phyloP scores from a whole-genome alignment of 2,888 invertebrate genomes.

The Conistra vaccinii region DNA sequence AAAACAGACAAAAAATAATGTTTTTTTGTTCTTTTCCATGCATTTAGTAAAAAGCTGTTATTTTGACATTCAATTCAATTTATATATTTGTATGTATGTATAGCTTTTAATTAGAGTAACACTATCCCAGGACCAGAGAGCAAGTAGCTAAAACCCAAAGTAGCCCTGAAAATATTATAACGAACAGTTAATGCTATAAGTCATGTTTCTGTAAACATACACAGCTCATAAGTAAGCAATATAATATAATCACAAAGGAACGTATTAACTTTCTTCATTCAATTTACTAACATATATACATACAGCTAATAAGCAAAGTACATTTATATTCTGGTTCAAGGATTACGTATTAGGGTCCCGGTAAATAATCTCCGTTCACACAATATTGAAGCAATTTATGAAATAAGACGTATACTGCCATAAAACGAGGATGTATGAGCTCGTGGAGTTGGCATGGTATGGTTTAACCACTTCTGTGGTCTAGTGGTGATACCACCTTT shows the following conservation, averaged over 20 bases:
- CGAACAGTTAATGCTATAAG: neutral
- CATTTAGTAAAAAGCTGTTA: too few species aligned
- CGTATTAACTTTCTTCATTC: constrained; percentile 25
- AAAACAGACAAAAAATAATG: too few species aligned
- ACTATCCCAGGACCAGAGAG: neutral
- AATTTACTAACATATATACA: constrained; percentile 26
- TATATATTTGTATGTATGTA: too few species aligned
- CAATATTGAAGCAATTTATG: constrained; percentile 59
- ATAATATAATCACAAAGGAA: constrained; percentile 14
- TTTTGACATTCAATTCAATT: too few species aligned
- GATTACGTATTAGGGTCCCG: constrained; percentile 49
- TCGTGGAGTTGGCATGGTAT: constrained; percentile 19
- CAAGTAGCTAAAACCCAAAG: neutral
- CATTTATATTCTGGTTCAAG: constrained; percentile 48
- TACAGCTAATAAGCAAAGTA: constrained; percentile 38
- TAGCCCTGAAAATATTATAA: neutral
- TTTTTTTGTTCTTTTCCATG: too few species aligned
- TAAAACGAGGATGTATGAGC: constrained; percentile 1
- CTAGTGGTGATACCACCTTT: too few species aligned
- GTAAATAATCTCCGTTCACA: constrained; percentile 58
- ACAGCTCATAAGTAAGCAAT: neutral
- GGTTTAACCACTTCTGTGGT: too few species aligned
- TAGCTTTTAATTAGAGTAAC: too few species aligned
- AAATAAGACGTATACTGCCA: constrained; percentile 44
- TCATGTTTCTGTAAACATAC: neutral